These are phyloP conservation scores for Turdus rufiventris DNA, from an alignment of 2,113 vertebrate genomes.

Conservation along the genomic window DNA sequence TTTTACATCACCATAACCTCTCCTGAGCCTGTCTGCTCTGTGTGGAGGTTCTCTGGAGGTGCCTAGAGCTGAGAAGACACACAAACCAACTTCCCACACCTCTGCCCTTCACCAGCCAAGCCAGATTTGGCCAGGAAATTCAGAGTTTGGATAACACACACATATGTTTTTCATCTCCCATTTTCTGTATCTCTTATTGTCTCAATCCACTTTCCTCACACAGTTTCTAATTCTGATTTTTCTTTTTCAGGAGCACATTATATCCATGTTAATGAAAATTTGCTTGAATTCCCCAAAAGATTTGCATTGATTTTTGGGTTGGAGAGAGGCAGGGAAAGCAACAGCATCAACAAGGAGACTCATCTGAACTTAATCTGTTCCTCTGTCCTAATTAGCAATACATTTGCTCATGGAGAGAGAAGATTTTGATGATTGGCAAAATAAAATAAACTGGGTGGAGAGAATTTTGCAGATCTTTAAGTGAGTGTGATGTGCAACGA, in stretches of 20 bases:
- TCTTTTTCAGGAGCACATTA: accelerated
- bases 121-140: neutral
- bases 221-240: neutral
- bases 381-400: neutral
- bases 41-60: accelerated
- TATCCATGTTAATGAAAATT: neutral
- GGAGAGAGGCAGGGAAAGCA: neutral
- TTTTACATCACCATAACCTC: neutral
- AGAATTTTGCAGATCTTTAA: neutral
- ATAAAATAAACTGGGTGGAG: neutral
- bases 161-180: accelerated
- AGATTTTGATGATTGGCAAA: neutral
- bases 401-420: neutral
- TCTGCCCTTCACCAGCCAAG: neutral
- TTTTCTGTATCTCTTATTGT: neutral
- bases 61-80: neutral
- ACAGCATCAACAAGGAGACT: neutral
- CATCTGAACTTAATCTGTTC: neutral
- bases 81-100: neutral
- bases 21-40: neutral
- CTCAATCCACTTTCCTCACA: neutral
- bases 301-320: neutral
- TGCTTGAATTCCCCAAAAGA: neutral
- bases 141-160: neutral
- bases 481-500: accelerated